Percentiles rank a stretch among this genome's conserved stretches.
Conservation (phyloP, 1,140 invertebrate genomes). For the Bombus haemorrhoidalis region DNA sequence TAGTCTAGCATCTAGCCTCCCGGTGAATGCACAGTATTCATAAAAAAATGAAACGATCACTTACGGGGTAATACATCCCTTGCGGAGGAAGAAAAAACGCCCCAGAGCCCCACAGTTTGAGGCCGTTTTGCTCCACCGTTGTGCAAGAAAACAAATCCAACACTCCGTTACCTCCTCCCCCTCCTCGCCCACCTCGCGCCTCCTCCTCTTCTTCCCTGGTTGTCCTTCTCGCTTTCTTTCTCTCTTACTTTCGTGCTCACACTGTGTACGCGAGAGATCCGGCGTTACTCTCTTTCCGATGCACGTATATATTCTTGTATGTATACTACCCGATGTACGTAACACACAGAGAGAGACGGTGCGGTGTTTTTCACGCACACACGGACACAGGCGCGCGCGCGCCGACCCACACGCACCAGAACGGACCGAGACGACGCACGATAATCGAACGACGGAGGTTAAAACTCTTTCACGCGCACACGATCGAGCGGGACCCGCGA, state of each 20-base stretch:
- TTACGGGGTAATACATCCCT: constrained; percentile 96
- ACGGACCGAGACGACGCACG: constrained; percentile 54
- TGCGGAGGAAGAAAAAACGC: constrained; percentile 95
- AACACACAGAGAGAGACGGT: constrained; percentile 32
- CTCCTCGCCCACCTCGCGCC: constrained; percentile 34
- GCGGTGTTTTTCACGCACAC: constrained; percentile 47
- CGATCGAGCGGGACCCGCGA: constrained; percentile 42
- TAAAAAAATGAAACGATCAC: constrained; percentile 75
- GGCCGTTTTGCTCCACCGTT: constrained; percentile 87
- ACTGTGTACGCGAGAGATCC: constrained; percentile 43
- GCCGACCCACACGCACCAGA: constrained; percentile 47
- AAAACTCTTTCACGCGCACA: constrained; percentile 41
- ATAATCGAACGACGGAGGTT: constrained; percentile 46
- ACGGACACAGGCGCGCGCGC: constrained; percentile 42
- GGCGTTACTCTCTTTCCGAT: constrained; percentile 38
- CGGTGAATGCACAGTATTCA: constrained; percentile 18
- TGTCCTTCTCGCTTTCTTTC: constrained; percentile 24
- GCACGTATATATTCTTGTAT: constrained; percentile 32
- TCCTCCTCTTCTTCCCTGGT: constrained; percentile 39
- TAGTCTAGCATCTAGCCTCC: background rate
- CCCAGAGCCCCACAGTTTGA: constrained; percentile 96
- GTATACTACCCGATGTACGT: background rate
- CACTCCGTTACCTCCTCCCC: constrained; percentile 64
- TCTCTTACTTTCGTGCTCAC: constrained; percentile 33
- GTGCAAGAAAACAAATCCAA: constrained; percentile 75